Evolutionary conservation across 2,113 vertebrate genomes (phyloP), one percentile per base, ranked within the genome.

Genomic region (Seriola quinqueradiata): DNA sequence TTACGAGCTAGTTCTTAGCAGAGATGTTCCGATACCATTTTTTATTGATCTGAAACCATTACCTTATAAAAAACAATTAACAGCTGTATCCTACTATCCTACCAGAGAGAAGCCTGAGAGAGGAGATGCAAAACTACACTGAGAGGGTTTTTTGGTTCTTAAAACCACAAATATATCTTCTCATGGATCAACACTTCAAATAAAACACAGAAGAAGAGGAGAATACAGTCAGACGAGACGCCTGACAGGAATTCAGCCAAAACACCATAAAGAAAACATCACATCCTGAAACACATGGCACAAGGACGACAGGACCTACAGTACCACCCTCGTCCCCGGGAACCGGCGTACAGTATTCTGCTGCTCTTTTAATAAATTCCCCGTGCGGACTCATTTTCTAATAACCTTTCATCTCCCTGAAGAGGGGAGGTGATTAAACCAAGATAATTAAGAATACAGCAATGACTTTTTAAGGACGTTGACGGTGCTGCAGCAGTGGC

Each of bases 391-490:
- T 86, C 77, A 67, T 79, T 84, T 84, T 85, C 65, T 63, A 81
- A 81, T 85, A 90, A 89, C 87, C 85, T 86, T 70, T 79, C 84
- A 69, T 86, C 75, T 84, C 85, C 81, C 81, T 58, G 83, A 78
- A 80, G 83, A 79, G 73, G 46, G 50, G 63, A 80, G 70, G 77
- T 23, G 86, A 87, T 91, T 88, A 83, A 83, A 91, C 17, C 12
- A 25, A 63, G 85, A 87, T 85, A 83, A 91, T 92, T 88, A 92
- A 75, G 75, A 68, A 90, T 84, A 86, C 82, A 88, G 91, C 75
- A 38, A 84, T 92, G 87, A 87, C 89, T 87, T 88, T 88, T 75
- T 84, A 68, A 90, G 87, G 91, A 82, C 81, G 70, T 66, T 44
- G 73, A 71, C 8, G 58, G 60, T n/a, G 69, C 84, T 72, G 85